phyloP scores from a whole-genome alignment of 2,888 invertebrate genomes.

The Lasioglossum malachurum region DNA sequence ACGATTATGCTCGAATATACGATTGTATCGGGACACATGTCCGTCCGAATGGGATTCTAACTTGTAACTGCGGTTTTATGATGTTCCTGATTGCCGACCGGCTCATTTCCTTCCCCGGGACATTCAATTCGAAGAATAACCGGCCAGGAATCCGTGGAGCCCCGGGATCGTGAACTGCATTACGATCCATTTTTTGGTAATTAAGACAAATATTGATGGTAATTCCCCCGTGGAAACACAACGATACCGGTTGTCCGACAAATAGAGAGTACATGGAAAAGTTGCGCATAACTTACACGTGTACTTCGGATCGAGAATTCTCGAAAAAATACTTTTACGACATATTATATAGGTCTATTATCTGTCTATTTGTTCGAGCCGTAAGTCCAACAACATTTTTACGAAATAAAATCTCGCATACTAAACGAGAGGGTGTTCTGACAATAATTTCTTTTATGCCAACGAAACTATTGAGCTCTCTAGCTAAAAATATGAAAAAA shows the following conservation, averaged over 20 bases:
- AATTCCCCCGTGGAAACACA: neutral
- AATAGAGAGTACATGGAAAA: neutral
- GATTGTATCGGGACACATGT: slow-evolving; percentile 55
- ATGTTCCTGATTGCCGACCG: slow-evolving; percentile 39
- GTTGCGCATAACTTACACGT: neutral
- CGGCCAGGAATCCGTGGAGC: neutral
- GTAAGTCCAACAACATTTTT: neutral
- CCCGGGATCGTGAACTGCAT: neutral
- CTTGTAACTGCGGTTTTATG: slow-evolving; percentile 60
- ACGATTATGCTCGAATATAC: slow-evolving; percentile 55
- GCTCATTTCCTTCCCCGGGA: slow-evolving; percentile 19
- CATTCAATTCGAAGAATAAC: neutral
- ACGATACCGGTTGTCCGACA: neutral
- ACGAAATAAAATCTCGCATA: neutral
- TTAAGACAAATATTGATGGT: slow-evolving; percentile 26
- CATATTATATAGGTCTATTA: neutral
- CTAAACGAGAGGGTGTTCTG: neutral
- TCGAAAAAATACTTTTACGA: neutral
- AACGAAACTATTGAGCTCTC: neutral
- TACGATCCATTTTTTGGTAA: slow-evolving; percentile 38
- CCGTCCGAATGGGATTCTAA: slow-evolving; percentile 52
- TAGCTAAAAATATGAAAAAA: too few relatives aligned
- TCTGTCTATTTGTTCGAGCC: neutral
- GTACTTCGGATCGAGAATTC: neutral
- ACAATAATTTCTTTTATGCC: neutral